phyloP scores from a whole-genome alignment of 2,113 vertebrate genomes.

The Anarhynchus alexandrinus region DNA sequence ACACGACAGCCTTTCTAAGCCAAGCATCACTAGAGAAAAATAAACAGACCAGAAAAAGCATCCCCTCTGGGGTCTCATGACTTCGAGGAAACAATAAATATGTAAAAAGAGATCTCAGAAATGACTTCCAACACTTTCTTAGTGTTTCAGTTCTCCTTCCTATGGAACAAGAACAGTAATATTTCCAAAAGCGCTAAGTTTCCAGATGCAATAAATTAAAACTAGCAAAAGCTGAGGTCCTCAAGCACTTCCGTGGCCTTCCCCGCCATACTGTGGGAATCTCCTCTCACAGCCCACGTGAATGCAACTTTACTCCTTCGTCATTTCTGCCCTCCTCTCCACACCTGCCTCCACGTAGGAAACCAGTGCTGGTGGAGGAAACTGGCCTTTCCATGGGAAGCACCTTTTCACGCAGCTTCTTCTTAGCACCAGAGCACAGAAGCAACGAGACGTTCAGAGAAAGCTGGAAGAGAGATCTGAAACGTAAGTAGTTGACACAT shows the following conservation, averaged over 20 bases:
- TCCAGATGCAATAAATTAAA: neutral
- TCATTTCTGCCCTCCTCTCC: neutral
- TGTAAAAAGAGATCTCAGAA: neutral
- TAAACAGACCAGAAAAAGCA: neutral
- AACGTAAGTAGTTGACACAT: neutral
- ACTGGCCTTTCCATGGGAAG: accelerated
- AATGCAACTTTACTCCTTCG: neutral
- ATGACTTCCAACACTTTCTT: neutral
- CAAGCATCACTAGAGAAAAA: neutral
- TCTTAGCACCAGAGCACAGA: neutral
- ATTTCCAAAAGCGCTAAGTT: neutral
- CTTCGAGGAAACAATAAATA: neutral
- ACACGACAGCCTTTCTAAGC: neutral
- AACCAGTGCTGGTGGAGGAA: neutral
- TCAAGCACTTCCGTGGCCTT: neutral
- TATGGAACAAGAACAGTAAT: neutral
- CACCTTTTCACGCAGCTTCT: neutral
- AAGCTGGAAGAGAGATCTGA: neutral
- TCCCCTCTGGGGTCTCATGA: neutral
- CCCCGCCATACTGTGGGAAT: neutral
- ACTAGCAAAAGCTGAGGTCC: neutral
- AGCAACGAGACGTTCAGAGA: accelerated
- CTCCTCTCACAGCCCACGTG: accelerated
- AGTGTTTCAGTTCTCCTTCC: neutral
- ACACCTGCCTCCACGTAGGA: neutral